These are phyloP conservation scores for Podilymbus podiceps DNA, from an alignment of 2,113 vertebrate genomes.

Conservation along the genomic window DNA sequence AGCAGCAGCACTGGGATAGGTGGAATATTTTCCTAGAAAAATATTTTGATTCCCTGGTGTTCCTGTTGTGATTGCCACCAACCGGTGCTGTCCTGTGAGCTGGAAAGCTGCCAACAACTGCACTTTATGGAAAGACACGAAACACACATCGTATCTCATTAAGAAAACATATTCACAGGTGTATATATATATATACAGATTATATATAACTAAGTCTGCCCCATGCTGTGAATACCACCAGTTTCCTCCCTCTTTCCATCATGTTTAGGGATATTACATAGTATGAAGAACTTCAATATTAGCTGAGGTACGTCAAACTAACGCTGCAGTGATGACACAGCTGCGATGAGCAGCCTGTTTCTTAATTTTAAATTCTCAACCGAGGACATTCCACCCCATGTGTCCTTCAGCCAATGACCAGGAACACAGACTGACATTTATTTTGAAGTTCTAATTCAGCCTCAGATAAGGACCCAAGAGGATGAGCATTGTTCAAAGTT, in stretches of 20 bases:
- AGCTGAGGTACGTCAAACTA: neutral
- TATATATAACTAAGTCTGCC: neutral
- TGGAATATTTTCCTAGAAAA: neutral
- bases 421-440: fast-evolving
- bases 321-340: neutral
- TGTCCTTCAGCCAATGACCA: neutral
- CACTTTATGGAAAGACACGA: neutral
- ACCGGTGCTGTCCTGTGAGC: neutral
- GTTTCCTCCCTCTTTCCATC: neutral
- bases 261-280: neutral
- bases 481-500: fast-evolving
- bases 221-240: neutral
- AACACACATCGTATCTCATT: neutral
- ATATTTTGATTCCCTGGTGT: neutral
- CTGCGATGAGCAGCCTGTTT: neutral
- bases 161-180: neutral
- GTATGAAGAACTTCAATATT: neutral
- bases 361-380: neutral
- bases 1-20: neutral
- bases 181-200: neutral
- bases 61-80: neutral
- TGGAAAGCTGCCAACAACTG: neutral
- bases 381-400: fast-evolving
- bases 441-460: neutral
- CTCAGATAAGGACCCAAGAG: neutral